Evolutionary conservation across 2,113 vertebrate genomes (phyloP), one percentile per base, ranked within the genome.

Genomic region (Pterocles gutturalis): DNA sequence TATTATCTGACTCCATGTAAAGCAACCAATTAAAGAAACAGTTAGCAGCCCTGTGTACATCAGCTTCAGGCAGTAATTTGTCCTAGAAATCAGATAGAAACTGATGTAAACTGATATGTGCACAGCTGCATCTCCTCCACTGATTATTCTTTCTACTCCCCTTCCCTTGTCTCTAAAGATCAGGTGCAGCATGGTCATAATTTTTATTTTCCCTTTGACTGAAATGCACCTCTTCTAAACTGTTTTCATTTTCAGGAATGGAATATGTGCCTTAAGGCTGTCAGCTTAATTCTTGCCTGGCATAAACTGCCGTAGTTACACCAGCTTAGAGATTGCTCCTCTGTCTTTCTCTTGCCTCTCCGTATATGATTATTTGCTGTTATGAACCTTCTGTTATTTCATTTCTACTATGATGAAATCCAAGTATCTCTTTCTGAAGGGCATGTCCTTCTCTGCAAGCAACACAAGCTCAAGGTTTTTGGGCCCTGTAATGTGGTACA

Each of bases 1-100:
- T 96, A 76, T 90, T 93, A 94, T 97, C 84, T 91, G 88, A 89
- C 86, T 94, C 87, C 65, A 79, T 95, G 66, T 53, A 97, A 95
- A 95, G 48, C 82, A 96, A 93, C 87, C 86, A 95, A 92, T 95
- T 96, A 97, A 84, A 87, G 45, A 83, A 94, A 55, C 72, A 89
- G 62, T 93, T 92, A 96, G 80, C 72, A 96, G 31, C 33, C 31
- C 79, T 90, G n/a, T 31, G 45, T 89, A 49, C 34, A 85, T 96
- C 82, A 83, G 92, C 96, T 97, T 61, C 90, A 93, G 97, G 97
- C 96, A 78, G 34, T 76, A 90, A 91, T 93, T 97, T 96, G 95
- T 85, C 90, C 96, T 65, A 96, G 96, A 97, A 98, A 97, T 90
- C 34, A 81, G 38, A 94, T 25, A 85, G 93, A 97, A 97, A 91